Evolutionary conservation across 1,140 invertebrate species (phyloP).

Genomic region (Choristoneura fumiferana): DNA sequence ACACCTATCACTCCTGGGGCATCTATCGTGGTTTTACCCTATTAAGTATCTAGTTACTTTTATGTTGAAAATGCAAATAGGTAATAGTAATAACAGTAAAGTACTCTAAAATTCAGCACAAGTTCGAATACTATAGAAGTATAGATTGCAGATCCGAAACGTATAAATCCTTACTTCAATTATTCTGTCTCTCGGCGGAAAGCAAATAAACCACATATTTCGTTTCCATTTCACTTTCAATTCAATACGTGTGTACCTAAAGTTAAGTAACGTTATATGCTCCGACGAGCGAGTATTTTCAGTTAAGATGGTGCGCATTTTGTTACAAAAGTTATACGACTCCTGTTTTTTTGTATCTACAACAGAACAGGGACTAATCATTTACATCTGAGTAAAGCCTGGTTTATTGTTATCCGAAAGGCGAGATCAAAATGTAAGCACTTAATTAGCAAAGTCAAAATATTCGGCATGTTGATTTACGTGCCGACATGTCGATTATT

Average conservation of each 20-base stretch:
- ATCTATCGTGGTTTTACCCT: too few species aligned
- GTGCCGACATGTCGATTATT: slow-evolving; percentile 27
- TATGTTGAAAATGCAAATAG: too few species aligned
- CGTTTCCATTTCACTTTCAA: slow-evolving; percentile 62
- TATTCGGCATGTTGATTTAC: slow-evolving; percentile 12
- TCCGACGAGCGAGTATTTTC: slow-evolving; percentile 10
- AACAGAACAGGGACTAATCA: neutral
- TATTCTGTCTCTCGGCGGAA: slow-evolving; percentile 61
- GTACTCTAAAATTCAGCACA: neutral
- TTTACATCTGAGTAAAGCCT: neutral
- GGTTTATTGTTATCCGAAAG: neutral
- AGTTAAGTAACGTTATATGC: slow-evolving; percentile 33
- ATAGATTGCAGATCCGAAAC: slow-evolving; percentile 54
- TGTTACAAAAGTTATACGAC: slow-evolving; percentile 5
- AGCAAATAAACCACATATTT: slow-evolving; percentile 66
- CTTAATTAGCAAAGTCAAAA: slow-evolving; percentile 10
- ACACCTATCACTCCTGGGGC: too few species aligned
- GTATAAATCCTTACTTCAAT: slow-evolving; percentile 73
- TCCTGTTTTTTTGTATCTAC: neutral
- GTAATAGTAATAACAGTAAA: too few species aligned
- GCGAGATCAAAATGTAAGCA: neutral
- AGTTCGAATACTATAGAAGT: neutral
- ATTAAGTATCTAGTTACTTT: too few species aligned
- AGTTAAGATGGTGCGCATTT: neutral
- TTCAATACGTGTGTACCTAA: slow-evolving; percentile 43